A percentile compares a stretch with the other conserved stretches of the same genome.
Conservation (phyloP, 1,140 invertebrate species). For the Lasioglossum albipes region DNA sequence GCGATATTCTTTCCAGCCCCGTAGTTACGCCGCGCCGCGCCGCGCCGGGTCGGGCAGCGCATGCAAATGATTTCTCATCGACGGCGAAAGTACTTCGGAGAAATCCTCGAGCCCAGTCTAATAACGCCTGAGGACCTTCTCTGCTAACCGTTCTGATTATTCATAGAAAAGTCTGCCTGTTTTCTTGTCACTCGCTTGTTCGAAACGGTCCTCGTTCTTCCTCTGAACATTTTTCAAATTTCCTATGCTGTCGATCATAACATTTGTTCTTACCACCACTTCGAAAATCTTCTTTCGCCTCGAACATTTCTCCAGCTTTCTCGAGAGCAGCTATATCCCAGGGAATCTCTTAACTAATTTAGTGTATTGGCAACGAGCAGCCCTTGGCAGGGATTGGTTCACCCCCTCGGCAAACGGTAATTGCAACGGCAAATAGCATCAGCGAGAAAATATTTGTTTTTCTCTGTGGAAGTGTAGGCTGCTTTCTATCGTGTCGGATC, state of each 20-base stretch:
- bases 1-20: too few relatives aligned
- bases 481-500: background rate
- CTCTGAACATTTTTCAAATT: too few relatives aligned
- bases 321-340: too few relatives aligned
- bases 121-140: background rate
- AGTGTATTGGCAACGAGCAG: background rate
- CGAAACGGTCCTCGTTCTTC: background rate
- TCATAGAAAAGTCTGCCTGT: background rate
- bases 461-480: background rate
- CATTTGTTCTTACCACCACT: too few relatives aligned
- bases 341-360: background rate
- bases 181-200: background rate
- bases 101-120: background rate
- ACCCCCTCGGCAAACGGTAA: background rate
- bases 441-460: background rate
- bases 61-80: constrained; percentile 11
- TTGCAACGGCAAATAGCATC: background rate
- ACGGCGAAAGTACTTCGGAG: background rate
- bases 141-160: background rate
- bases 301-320: too few relatives aligned
- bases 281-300: too few relatives aligned
- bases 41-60: too few relatives aligned
- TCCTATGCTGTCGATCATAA: too few relatives aligned
- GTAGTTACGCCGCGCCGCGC: background rate
- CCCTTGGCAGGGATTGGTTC: background rate